Base-by-base conservation (phyloP, 2,888 invertebrate species). In the Harpalus rubripes region DNA sequence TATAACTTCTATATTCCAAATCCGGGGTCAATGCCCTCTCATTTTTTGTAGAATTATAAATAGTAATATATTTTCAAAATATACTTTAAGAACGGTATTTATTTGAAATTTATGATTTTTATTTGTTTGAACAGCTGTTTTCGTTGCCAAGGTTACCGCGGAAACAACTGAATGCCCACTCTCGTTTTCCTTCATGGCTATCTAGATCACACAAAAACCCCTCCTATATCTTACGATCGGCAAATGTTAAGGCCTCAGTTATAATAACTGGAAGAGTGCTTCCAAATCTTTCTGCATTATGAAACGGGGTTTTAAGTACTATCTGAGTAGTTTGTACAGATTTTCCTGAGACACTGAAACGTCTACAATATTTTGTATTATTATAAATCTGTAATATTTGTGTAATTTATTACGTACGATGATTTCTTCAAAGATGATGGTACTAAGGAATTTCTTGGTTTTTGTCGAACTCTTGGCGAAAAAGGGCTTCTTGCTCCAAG, bases 231-330 rank as follows among this genome's bases (percentile, higher is more conserved):
- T 90, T 91, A 93, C 95, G 92, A 84, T 95, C 95, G 88, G 95
- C 94, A 91, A 96, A 96, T 65, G 96, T 96, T 26, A 98, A 91
- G 0, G 96, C 96, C 92, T 98, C 98, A 22, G 97, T 97, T 1
- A 98, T 96, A 85, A 96, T 93, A 0, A 98, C 97, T 41, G 98
- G 98, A 65, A 98, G 90, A 0, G 97, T 94, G 39, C 95, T 92
- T 0, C 98, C 98, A 92, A 95, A 97, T 82, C 94, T 95, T 90
- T 98, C 97, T 0, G 97, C 94, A 15, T 94, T 93, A 89, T 96
- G 95, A 87, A 93, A 93, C 22, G 95, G 93, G 0, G 96, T 95
- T 88, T 96, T 95, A 88, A 95, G 94, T 63, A 97, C 93, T 7
- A 97, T 92, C 91, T 96, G 95, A 16, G 95, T 94, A 0, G 95